Conservation (phyloP, 2,888 invertebrate genomes). For the Frankliniella fusca region DNA sequence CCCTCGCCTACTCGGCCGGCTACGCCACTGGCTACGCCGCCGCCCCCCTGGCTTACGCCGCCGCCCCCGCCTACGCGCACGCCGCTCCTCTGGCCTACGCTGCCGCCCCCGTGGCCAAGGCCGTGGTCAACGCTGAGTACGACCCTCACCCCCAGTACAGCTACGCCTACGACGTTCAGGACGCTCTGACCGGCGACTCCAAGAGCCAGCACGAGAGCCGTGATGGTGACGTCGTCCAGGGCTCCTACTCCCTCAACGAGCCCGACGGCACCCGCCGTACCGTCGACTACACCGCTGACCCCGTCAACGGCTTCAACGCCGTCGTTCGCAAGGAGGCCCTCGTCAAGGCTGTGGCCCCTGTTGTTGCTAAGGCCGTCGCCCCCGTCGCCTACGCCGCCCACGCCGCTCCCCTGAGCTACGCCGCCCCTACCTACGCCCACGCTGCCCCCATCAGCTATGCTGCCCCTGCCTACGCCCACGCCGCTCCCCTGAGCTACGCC, state of each 20-base stretch:
- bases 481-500: neutral
- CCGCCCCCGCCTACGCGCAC: slow-evolving; percentile 14
- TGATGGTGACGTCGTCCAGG: slow-evolving; percentile 55
- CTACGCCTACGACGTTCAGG: slow-evolving; percentile 55
- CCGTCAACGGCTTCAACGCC: slow-evolving; percentile 23
- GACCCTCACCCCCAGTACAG: slow-evolving; percentile 57
- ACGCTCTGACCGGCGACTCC: slow-evolving; percentile 53
- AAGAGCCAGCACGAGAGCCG: slow-evolving; percentile 55
- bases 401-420: slow-evolving; percentile 6
- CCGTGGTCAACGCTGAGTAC: slow-evolving; percentile 42
- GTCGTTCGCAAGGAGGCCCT: slow-evolving; percentile 17
- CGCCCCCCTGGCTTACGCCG: slow-evolving; percentile 30
- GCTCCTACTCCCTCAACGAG: slow-evolving; percentile 50
- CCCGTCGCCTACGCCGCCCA: slow-evolving; percentile 11
- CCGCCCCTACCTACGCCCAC: neutral
- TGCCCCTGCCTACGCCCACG: neutral
- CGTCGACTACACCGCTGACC: slow-evolving; percentile 21
- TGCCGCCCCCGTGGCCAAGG: slow-evolving; percentile 39
- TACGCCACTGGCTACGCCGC: too few species aligned
- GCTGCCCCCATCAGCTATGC: neutral
- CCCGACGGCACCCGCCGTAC: slow-evolving; percentile 8
- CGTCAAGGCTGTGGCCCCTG: neutral
- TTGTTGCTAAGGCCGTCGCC: neutral
- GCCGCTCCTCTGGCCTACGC: slow-evolving; percentile 35
- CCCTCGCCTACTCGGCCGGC: slow-evolving; percentile 31